Evolutionary conservation across 2,888 invertebrate species (phyloP).

Genomic region (Salticus scenicus): DNA sequence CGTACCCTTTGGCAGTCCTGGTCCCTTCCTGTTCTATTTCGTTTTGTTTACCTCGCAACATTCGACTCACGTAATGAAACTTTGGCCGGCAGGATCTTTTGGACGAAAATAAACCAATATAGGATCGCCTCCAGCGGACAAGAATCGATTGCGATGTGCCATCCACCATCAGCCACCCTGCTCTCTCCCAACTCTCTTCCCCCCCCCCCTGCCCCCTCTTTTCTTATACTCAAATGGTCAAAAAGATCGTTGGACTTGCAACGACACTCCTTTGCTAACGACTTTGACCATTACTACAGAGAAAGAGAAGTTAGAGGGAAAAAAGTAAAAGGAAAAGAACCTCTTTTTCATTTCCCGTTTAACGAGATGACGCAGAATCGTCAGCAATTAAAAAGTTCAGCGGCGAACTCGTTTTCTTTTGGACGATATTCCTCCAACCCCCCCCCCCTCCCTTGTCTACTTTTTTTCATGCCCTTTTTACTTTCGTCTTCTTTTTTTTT

Average conservation of each 20-base stretch:
- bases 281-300: neutral
- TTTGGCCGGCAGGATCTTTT: slow-evolving; percentile 9
- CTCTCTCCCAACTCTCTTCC: neutral
- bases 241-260: neutral
- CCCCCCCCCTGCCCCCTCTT: neutral
- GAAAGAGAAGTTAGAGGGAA: neutral
- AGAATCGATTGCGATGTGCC: neutral
- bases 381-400: slow-evolving; percentile 65
- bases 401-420: neutral
- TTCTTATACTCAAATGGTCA: neutral
- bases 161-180: neutral
- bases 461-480: neutral
- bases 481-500: slow-evolving; percentile 7
- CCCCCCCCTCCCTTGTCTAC: neutral
- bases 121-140: neutral
- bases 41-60: slow-evolving; percentile 9
- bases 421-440: no score
- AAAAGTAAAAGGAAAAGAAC: slow-evolving; percentile 9
- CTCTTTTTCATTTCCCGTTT: slow-evolving; percentile 58
- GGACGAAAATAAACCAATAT: neutral
- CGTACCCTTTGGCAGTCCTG: neutral
- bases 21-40: neutral
- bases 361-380: slow-evolving; percentile 65
- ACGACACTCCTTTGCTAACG: neutral
- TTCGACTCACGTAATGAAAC: slow-evolving; percentile 15